These are phyloP conservation scores for Vespertilio murinus DNA, from an alignment of 2,797 vertebrate genomes.

Conservation along the genomic window DNA sequence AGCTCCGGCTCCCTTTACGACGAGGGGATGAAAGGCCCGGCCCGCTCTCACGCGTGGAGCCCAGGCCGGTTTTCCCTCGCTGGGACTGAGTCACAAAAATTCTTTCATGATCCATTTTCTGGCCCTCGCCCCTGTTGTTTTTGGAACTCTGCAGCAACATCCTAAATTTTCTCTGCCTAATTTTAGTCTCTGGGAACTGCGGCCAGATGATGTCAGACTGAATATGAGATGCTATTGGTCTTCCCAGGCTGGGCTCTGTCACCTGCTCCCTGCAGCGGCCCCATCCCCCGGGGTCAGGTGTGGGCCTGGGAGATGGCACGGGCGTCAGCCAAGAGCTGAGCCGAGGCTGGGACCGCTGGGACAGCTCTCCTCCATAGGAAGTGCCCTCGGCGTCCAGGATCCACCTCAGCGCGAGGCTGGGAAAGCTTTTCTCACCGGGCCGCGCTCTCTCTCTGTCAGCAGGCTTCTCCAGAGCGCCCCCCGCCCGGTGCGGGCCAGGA, in stretches of 20 bases:
- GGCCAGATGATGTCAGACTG: constrained; percentile 70
- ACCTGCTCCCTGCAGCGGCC: constrained; percentile 41
- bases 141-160: constrained; percentile 71
- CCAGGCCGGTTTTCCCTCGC: constrained; percentile 62
- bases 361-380: background rate
- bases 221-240: constrained; percentile 63
- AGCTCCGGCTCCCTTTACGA: background rate
- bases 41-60: constrained; percentile 49
- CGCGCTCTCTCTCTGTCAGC: background rate
- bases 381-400: background rate
- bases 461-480: background rate
- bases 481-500: background rate
- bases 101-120: constrained; percentile 68
- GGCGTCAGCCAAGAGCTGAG: background rate
- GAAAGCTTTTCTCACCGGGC: background rate
- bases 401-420: background rate
- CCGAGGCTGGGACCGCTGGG: background rate
- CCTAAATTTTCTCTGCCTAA: constrained; percentile 69
- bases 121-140: constrained; percentile 66
- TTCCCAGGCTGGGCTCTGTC: constrained; percentile 59
- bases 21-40: background rate
- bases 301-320: background rate
- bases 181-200: constrained; percentile 75
- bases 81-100: constrained; percentile 74
- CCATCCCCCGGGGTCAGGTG: background rate